Evolutionary conservation across 1,140 invertebrate species (phyloP), one percentile per base, ranked within the genome.

Genomic region (Microplitis demolitor): DNA sequence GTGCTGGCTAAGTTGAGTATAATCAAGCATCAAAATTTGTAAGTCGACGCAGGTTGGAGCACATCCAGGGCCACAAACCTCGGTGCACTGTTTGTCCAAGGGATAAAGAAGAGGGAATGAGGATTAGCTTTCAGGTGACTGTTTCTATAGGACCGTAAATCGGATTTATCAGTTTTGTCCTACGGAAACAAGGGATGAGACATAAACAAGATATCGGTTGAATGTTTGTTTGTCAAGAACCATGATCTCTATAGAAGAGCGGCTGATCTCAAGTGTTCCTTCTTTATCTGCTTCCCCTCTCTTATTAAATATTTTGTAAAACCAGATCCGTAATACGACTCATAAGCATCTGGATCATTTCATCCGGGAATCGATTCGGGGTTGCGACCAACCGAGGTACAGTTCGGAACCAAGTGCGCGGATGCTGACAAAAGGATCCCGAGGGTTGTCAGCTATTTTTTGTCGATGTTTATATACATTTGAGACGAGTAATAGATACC

Each of bases 221-320:
- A 72, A 66, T 64, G 53, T 60, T 66, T 72, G 66, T 72, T 66
- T 72, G 70, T 72, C 53, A 66, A 37, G 35, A 72, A 60, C 63
- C 63, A 60, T 64, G 16, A 64, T 62, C 31, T 34, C 39, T 33
- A 45, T 45, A 45, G 5, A 45, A 45, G 6, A 45, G 6, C 39
- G 39, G 39, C 37, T 45, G 39, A 45, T 45, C 39, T 45, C 39
- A 45, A 45, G 39, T 45, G 39, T 24, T 24, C 24, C 24, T 24
- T 24, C 24, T 24, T 24, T 24, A 24, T 24, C 24, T 24, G 24
- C 24, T 24, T 24, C 24, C 24, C 24, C 2, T 24, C 39, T 11
- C 39, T 45, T 45, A 11, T 45, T 45, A 45, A 45, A 45, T 45
- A 45, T 45, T 45, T 45, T 24, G 24, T 24, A 24, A 24, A 24